phyloP scores from a whole-genome alignment of 92 coral and sea anemone species.

The Epizoanthus scotinus region DNA sequence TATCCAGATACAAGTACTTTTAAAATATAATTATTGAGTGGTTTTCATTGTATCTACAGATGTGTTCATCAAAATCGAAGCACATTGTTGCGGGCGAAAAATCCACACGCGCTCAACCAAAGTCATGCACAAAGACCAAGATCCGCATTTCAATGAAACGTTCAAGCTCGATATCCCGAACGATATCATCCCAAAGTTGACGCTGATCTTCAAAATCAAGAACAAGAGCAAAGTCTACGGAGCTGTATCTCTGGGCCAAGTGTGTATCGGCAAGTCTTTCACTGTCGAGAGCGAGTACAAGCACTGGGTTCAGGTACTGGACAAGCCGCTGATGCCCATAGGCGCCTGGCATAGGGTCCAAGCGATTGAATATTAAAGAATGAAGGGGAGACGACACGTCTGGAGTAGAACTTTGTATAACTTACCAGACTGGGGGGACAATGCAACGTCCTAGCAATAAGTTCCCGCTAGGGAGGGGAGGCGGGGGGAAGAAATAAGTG shows the following conservation, averaged over 20 bases:
- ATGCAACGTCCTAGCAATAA: too few relatives aligned
- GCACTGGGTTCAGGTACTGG: conserved; percentile 94
- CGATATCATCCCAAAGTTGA: conserved; percentile 88
- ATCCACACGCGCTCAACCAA: conserved; percentile 78
- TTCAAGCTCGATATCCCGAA: conserved; percentile 76
- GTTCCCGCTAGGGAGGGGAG: too few relatives aligned
- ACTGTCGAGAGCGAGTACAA: conserved; percentile 86
- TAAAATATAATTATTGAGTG: too few relatives aligned
- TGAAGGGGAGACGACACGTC: not conserved
- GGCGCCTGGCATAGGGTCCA: conserved; percentile 88
- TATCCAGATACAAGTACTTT: too few relatives aligned
- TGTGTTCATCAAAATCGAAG: conserved; percentile 83
- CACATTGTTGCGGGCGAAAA: conserved; percentile 64
- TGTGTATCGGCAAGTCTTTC: conserved; percentile 85
- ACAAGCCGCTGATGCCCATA: conserved; percentile 88
- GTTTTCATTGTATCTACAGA: conserved; percentile 51
- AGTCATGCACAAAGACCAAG: conserved; percentile 54
- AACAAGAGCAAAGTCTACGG: conserved; percentile 70
- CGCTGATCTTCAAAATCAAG: conserved; percentile 76
- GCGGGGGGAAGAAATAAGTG: too few relatives aligned
- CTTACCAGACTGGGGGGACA: too few relatives aligned
- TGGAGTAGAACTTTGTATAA: too few relatives aligned
- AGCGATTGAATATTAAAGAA: conserved; percentile 36
- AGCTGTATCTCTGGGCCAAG: conserved; percentile 66
- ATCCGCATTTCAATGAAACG: conserved; percentile 73